Base-by-base conservation (phyloP, 2,797 vertebrate species). In the Melanotaenia pygmaea region DNA sequence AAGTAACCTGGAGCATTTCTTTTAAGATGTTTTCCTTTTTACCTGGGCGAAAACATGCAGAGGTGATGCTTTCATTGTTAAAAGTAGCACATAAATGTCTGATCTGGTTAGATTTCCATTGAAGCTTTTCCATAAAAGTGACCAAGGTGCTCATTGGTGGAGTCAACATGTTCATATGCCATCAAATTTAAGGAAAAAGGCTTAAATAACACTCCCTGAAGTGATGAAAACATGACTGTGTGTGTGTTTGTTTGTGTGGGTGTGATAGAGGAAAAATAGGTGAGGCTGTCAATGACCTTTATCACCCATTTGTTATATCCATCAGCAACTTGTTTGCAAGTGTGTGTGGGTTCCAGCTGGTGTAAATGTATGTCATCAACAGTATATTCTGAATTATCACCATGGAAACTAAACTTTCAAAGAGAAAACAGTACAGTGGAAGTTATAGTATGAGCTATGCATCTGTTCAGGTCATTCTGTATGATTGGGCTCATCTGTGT, bases 241-340 rank as follows among this genome's bases (percentile, higher is more conserved):
- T 69, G 57, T 38, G 37, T 34, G 57, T 69, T 50, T 38, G 37
- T 68, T 45, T 59, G 43, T 59, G 59, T 61, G 14, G n/a, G 64
- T 20, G 32, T 12, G 38, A 12, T 43, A 30, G 20, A 63, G 26
- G 59, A 59, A 43, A 43, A 73, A 43, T 64, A 60, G 80, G 83
- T 81, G 70, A 62, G 32, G 71, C 81, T 73, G 66, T 59, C n/a
- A 60, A 22, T 69, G 81, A 90, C 87, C 88, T 90, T 86, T 80
- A 76, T 74, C 50, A 24, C 50, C 50, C 76, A 86, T 82, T 84
- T 85, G 79, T 64, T 84, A 61, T 50, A 70, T 82, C 76, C 72
- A 77, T 72, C 59, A 57, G 37, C 47, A 79, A 57, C 64, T 59
- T 43, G 22, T 11, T 38, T 11, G 3, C 30, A 47, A 24, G 43